Conservation (phyloP, 1,140 invertebrate genomes). For the Eumeta japonica region DNA sequence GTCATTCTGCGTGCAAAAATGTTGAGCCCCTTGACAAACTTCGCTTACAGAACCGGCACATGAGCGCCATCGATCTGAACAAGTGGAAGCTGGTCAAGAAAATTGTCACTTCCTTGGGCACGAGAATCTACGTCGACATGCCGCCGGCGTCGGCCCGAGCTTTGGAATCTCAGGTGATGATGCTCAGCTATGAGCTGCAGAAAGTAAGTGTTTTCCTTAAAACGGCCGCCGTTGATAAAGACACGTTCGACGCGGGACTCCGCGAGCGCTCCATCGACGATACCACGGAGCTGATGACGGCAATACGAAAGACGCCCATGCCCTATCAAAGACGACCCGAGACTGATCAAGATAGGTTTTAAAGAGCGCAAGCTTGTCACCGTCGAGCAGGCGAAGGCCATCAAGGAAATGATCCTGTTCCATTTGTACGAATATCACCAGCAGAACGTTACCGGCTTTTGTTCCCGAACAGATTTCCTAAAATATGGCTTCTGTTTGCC, state of each 20-base stretch:
- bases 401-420: constrained; percentile 34
- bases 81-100: constrained; percentile 47
- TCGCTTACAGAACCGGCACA: constrained; percentile 33
- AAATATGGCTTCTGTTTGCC: constrained; percentile 35
- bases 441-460: constrained; percentile 13
- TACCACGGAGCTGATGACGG: constrained; percentile 8
- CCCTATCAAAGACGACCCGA: constrained; percentile 21
- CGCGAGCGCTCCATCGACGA: constrained; percentile 18
- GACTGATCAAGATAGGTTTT: constrained; percentile 26
- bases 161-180: constrained; percentile 32
- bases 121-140: constrained; percentile 42
- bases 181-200: constrained; percentile 41
- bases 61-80: constrained; percentile 31
- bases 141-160: constrained; percentile 33
- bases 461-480: constrained; percentile 31
- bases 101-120: constrained; percentile 33
- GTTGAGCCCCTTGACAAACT: constrained; percentile 36
- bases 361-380: constrained; percentile 26
- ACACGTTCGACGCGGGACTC: constrained; percentile 37
- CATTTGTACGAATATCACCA: constrained; percentile 34
- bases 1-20: constrained; percentile 32
- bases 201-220: constrained; percentile 43
- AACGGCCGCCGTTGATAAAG: constrained; percentile 38
- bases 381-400: constrained; percentile 23
- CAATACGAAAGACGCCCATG: constrained; percentile 19